A percentile compares a stretch with the other conserved stretches of the same genome.
These are phyloP conservation scores for Aldabrachelys gigantea DNA, from an alignment of 2,113 vertebrate genomes.

Conservation along the genomic window DNA sequence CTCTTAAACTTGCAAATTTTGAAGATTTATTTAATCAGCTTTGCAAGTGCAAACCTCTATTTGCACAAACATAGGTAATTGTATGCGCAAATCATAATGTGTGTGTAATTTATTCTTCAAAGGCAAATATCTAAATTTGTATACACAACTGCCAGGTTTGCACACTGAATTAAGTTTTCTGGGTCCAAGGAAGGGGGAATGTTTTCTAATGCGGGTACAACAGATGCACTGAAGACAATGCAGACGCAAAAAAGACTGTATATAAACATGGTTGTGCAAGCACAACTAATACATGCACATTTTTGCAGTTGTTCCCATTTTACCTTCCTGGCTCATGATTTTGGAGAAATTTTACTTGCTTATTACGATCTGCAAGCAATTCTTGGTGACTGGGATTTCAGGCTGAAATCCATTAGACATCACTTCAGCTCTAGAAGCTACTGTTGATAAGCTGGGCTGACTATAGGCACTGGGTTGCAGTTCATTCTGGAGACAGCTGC, in stretches of 20 bases:
- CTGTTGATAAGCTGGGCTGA: not conserved
- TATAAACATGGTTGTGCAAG: not conserved
- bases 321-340: not conserved
- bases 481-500: not conserved
- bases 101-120: not conserved
- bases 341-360: not conserved
- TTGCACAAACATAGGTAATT: not conserved
- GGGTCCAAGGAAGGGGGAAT: not conserved
- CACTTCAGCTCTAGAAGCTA: not conserved
- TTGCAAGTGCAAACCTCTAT: not conserved
- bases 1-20: not conserved
- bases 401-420: not conserved
- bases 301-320: not conserved
- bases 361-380: not conserved
- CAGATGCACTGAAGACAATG: not conserved
- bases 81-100: not conserved
- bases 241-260: not conserved
- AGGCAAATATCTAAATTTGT: not conserved
- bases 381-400: not conserved
- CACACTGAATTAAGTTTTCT: not conserved
- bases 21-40: not conserved
- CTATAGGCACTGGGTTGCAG: not conserved
- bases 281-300: rapidly evolving
- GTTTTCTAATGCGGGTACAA: rapidly evolving
- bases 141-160: not conserved